Conservation (phyloP, 2,113 vertebrate species). For the Neotoma lepida region DNA sequence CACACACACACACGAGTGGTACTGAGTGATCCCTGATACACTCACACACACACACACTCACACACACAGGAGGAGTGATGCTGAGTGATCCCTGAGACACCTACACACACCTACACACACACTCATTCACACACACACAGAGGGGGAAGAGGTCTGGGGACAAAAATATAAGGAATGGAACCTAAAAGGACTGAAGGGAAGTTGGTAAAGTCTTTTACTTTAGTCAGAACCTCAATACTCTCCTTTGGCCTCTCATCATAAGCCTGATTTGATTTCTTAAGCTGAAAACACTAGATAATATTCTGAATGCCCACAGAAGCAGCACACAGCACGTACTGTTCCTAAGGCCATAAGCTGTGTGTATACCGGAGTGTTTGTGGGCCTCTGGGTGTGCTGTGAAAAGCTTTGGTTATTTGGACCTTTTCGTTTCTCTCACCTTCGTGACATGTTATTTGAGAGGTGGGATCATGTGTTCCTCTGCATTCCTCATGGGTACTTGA, state of each 20-base stretch:
- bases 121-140: not conserved
- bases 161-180: not conserved
- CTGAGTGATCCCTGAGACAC: too few relatives aligned
- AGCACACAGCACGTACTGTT: fast-evolving
- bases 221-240: not conserved
- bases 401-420: not conserved
- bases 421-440: not conserved
- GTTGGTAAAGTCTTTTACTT: not conserved
- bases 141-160: not conserved
- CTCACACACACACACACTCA: not conserved
- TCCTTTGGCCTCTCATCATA: not conserved
- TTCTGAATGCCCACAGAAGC: not conserved
- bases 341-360: not conserved
- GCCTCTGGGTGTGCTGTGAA: not conserved
- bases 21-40: too few relatives aligned
- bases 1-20: not conserved
- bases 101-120: not conserved
- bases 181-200: not conserved
- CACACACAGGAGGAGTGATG: not conserved
- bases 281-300: not conserved
- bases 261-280: not conserved
- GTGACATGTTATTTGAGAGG: not conserved
- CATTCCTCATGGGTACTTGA: slow-evolving; percentile 22
- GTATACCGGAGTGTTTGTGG: not conserved
- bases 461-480: not conserved